These are phyloP conservation scores for Coenobita brevimanus DNA, from an alignment of 1,140 invertebrate genomes.

Conservation along the genomic window DNA sequence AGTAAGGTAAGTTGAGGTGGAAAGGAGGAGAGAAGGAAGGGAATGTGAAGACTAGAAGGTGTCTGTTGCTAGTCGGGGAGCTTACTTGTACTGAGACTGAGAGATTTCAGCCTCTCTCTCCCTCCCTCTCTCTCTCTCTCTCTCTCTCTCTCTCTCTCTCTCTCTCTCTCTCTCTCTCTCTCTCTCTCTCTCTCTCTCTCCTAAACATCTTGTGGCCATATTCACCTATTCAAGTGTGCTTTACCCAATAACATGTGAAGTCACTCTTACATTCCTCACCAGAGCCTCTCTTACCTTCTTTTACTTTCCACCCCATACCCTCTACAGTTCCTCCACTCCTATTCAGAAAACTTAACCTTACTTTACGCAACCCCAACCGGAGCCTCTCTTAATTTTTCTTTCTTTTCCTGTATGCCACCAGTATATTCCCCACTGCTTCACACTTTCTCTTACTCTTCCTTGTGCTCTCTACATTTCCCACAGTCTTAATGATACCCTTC, in stretches of 20 bases:
- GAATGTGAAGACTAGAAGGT: too few species aligned
- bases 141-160: not conserved
- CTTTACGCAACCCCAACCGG: too few species aligned
- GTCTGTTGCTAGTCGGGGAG: too few species aligned
- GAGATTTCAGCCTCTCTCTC: too few species aligned
- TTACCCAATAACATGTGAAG: not conserved
- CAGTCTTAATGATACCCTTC: not conserved
- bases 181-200: not conserved
- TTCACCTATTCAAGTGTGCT: too few species aligned
- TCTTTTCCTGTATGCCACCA: not conserved
- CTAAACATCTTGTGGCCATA: not conserved
- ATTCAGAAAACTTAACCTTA: too few species aligned
- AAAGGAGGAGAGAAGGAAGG: too few species aligned
- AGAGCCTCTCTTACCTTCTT: not conserved
- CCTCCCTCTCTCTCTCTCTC: conserved; percentile 13
- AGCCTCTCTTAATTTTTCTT: not conserved
- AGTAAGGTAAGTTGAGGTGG: too few species aligned
- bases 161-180: not conserved
- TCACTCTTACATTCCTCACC: not conserved
- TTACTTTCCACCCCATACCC: not conserved
- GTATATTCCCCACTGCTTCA: not conserved
- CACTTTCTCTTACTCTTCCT: not conserved
- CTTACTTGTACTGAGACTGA: too few species aligned
- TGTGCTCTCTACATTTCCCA: not conserved
- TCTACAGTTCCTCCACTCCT: not conserved